phyloP scores from a whole-genome alignment of 2,797 vertebrate species.

The Parauchenoglanis punctatus region DNA sequence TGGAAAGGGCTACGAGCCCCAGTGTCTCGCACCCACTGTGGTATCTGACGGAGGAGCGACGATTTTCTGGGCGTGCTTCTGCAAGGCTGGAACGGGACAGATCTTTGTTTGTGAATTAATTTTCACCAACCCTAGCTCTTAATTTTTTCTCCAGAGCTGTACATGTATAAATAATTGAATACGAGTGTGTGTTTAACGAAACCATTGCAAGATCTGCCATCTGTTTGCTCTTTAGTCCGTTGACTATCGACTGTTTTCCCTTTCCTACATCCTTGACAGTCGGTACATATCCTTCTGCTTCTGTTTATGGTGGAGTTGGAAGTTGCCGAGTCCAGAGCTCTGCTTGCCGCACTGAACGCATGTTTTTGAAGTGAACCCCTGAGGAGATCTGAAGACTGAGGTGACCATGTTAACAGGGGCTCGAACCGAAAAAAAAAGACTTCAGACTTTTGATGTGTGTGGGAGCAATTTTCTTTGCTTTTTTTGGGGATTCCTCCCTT shows the following conservation, averaged over 20 bases:
- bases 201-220: neutral
- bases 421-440: slow-evolving; percentile 19
- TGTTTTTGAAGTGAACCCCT: slow-evolving; percentile 55
- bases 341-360: slow-evolving; percentile 18
- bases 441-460: slow-evolving; percentile 48
- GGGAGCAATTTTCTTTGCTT: slow-evolving; percentile 7
- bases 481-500: slow-evolving; percentile 17
- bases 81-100: no score
- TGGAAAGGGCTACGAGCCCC: no score
- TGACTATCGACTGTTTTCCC: neutral
- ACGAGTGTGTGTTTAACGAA: neutral
- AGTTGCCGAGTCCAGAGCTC: slow-evolving; percentile 8
- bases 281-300: neutral
- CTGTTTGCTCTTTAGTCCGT: neutral
- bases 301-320: slow-evolving; percentile 31
- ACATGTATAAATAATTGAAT: no score
- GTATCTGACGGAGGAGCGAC: no score
- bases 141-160: no score
- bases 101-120: no score
- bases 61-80: no score
- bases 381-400: slow-evolving; percentile 50
- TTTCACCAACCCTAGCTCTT: no score
- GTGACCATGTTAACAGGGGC: slow-evolving; percentile 34
- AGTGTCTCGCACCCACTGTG: no score
- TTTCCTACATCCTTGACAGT: neutral